Evolutionary conservation across 2,113 vertebrate genomes (phyloP).

Genomic region (Notechis scutatus): DNA sequence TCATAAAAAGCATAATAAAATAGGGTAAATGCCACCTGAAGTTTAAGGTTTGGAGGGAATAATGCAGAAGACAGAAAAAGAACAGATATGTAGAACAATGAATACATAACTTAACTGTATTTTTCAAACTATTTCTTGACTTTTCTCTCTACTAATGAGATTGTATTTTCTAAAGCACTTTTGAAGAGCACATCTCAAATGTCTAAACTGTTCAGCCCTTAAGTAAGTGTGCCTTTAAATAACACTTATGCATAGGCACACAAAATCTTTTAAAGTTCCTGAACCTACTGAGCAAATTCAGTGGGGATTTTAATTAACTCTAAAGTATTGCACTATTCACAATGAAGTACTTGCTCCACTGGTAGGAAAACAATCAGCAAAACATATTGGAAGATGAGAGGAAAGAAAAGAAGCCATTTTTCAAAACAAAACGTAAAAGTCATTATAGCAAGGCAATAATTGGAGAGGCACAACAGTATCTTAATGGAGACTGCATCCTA

Average conservation of each 20-base stretch:
- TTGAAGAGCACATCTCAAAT: background rate
- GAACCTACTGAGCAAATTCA: constrained; percentile 49
- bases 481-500: constrained; percentile 4
- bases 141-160: constrained; percentile 20
- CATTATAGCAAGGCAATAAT: constrained; percentile 33
- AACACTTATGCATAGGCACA: background rate
- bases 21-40: constrained; percentile 24
- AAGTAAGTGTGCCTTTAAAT: constrained; percentile 29
- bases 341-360: constrained; percentile 43
- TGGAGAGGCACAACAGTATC: constrained; percentile 18
- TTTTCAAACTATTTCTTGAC: constrained; percentile 9
- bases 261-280: constrained; percentile 41
- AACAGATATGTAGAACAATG: background rate
- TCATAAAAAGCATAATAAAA: constrained; percentile 14
- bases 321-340: constrained; percentile 40
- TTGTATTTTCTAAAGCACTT: constrained; percentile 26
- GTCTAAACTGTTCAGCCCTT: constrained; percentile 38
- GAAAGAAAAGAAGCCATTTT: background rate
- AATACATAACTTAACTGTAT: constrained; percentile 2
- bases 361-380: constrained; percentile 30
- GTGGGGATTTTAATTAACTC: constrained; percentile 54
- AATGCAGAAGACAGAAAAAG: constrained; percentile 18
- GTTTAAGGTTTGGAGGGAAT: background rate
- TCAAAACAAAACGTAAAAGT: accelerated
- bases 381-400: background rate